A percentile compares a stretch with the other conserved stretches of the same genome.
Conservation (phyloP, 1,140 invertebrate species). For the Arctopsyche grandis region DNA sequence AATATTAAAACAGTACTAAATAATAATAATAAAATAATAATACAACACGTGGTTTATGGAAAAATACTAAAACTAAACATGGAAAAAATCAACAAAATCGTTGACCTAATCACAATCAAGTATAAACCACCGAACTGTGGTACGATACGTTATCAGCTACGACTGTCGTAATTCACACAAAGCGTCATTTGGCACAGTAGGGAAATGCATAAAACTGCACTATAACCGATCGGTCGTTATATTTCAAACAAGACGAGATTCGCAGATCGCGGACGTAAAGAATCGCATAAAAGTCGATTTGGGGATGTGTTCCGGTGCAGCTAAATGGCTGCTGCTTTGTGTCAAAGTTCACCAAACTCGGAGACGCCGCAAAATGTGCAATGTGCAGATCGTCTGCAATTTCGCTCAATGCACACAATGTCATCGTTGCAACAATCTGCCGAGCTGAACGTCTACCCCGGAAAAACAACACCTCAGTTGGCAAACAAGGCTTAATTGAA, state of each 20-base stretch:
- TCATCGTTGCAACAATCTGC: neutral
- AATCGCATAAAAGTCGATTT: conserved; percentile 21
- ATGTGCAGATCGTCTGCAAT: neutral
- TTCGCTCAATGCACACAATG: conserved; percentile 25
- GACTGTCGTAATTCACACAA: too few relatives aligned
- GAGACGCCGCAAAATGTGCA: neutral
- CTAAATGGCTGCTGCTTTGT: conserved; percentile 27
- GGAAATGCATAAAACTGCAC: neutral
- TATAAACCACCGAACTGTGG: too few relatives aligned
- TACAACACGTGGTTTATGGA: too few relatives aligned
- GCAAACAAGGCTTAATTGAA: conserved; percentile 29
- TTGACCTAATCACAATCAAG: too few relatives aligned
- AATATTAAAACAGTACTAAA: too few relatives aligned
- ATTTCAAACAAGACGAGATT: neutral
- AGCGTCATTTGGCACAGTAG: too few relatives aligned
- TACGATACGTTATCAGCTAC: too few relatives aligned
- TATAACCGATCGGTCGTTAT: conserved; percentile 11
- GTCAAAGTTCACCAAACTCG: conserved; percentile 16
- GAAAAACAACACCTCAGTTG: neutral
- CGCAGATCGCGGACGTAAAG: conserved; percentile 14
- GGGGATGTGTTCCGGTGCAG: neutral
- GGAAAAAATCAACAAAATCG: too few relatives aligned
- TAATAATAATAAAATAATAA: too few relatives aligned
- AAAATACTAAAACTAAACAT: too few relatives aligned
- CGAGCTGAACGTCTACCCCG: neutral